Evolutionary conservation across 2,797 vertebrate genomes (phyloP).

Genomic region (Sparus aurata): DNA sequence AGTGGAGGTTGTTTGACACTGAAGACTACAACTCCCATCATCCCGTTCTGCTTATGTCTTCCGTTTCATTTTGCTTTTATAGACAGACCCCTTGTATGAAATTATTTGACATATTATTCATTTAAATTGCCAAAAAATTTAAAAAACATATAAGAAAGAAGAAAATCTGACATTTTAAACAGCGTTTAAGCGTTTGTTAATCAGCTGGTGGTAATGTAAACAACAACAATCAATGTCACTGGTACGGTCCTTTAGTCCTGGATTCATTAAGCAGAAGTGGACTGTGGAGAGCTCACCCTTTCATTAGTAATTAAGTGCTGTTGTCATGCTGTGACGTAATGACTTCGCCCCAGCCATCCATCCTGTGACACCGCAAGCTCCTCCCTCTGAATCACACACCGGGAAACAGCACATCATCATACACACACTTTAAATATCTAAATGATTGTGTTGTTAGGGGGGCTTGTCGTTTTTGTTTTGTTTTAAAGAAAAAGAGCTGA

Average conservation of each 20-base stretch:
- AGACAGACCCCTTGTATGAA: too few species aligned
- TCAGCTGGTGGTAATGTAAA: neutral
- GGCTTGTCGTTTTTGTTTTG: conserved; percentile 17
- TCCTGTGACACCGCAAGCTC: conserved; percentile 62
- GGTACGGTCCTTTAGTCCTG: conserved; percentile 5
- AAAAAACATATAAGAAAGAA: too few species aligned
- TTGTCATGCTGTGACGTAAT: conserved; percentile 72
- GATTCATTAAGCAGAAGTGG: conserved; percentile 15
- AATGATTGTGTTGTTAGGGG: neutral
- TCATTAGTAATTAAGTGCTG: conserved; percentile 73
- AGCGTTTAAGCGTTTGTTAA: neutral
- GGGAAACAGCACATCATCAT: conserved; percentile 20
- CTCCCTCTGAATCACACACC: conserved; percentile 55
- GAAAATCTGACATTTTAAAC: too few species aligned
- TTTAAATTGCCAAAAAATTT: neutral
- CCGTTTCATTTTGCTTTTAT: too few species aligned
- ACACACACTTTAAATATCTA: neutral
- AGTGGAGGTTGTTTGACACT: too few species aligned
- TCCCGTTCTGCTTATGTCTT: too few species aligned
- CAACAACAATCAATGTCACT: neutral
- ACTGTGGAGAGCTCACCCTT: conserved; percentile 51
- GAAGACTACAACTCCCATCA: too few species aligned
- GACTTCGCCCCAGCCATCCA: conserved; percentile 58
- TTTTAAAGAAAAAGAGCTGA: conserved; percentile 54
- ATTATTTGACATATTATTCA: too few species aligned